Percentiles rank a stretch among this genome's conserved stretches.
These are phyloP conservation scores for Saccostrea glomerata DNA, from an alignment of 1,140 invertebrate genomes.

Conservation along the genomic window DNA sequence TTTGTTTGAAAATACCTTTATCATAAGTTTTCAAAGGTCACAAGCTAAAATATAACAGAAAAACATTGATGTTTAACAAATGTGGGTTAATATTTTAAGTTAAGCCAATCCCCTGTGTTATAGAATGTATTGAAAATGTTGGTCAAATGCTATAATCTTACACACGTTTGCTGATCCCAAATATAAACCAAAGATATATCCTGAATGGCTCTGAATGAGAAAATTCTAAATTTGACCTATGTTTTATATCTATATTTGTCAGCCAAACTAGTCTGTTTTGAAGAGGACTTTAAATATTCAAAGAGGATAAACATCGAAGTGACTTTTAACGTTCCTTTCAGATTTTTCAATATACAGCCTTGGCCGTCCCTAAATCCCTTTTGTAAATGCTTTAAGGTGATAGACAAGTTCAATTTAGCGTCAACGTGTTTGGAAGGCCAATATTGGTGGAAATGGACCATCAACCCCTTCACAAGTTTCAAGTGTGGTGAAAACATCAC, in stretches of 20 bases:
- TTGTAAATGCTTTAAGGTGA: neutral
- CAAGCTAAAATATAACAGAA: neutral
- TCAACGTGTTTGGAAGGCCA: neutral
- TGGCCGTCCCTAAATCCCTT: neutral
- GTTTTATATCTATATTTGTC: neutral
- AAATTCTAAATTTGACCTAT: conserved; percentile 5
- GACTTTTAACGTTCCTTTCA: neutral
- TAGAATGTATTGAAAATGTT: neutral
- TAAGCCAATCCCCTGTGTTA: neutral
- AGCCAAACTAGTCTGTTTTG: conserved; percentile 7
- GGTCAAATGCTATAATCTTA: neutral
- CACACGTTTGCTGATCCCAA: neutral
- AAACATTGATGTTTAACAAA: neutral
- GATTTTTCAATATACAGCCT: neutral
- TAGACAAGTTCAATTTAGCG: neutral
- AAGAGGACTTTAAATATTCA: conserved; percentile 6
- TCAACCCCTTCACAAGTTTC: neutral
- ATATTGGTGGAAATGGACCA: neutral
- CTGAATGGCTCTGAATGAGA: neutral
- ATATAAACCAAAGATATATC: neutral
- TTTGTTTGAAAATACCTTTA: neutral
- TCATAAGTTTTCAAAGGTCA: neutral
- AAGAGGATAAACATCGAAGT: neutral
- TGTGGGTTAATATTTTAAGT: conserved; percentile 7
- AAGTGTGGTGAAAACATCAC: conserved; percentile 3